Conservation (phyloP, 2,888 invertebrate species). For the Micoletzkya japonica region DNA sequence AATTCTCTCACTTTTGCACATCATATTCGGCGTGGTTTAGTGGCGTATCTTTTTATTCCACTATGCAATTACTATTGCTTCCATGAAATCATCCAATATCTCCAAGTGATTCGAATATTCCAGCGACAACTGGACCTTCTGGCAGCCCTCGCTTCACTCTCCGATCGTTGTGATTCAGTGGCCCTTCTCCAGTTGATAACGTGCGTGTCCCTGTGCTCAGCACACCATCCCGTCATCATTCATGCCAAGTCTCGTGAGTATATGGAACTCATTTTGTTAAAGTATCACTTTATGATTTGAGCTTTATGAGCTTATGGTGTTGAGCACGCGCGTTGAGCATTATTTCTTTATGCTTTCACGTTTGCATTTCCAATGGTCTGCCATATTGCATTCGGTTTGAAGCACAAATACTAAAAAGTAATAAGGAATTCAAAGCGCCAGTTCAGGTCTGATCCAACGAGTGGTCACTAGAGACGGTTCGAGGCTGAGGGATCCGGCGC, state of each 20-base stretch:
- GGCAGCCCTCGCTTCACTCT: conserved; percentile 50
- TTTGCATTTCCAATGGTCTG: not conserved
- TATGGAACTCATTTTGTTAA: too few species aligned
- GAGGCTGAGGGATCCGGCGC: conserved; percentile 51
- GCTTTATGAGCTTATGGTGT: conserved; percentile 11
- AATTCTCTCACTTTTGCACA: too few species aligned
- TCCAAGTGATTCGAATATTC: too few species aligned
- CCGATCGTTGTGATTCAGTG: conserved; percentile 56
- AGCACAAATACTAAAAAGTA: not conserved
- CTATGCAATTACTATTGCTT: not conserved
- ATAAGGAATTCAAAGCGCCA: not conserved
- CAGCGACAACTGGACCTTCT: conserved; percentile 59
- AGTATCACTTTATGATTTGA: too few species aligned
- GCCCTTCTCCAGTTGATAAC: conserved; percentile 48
- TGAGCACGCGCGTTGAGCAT: not conserved
- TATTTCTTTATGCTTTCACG: not conserved
- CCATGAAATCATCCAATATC: not conserved
- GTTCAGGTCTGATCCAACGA: conserved; percentile 56
- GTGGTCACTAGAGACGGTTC: conserved; percentile 58
- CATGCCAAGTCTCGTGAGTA: conserved; percentile 54
- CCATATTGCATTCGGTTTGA: not conserved
- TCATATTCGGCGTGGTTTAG: too few species aligned
- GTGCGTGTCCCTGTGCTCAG: conserved; percentile 49
- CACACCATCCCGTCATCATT: conserved; percentile 59
- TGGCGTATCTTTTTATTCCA: too few species aligned